A percentile compares a stretch with the other conserved stretches of the same genome.
phyloP scores from a whole-genome alignment of 1,140 invertebrate genomes.

The Drosophila pseudoananassae region DNA sequence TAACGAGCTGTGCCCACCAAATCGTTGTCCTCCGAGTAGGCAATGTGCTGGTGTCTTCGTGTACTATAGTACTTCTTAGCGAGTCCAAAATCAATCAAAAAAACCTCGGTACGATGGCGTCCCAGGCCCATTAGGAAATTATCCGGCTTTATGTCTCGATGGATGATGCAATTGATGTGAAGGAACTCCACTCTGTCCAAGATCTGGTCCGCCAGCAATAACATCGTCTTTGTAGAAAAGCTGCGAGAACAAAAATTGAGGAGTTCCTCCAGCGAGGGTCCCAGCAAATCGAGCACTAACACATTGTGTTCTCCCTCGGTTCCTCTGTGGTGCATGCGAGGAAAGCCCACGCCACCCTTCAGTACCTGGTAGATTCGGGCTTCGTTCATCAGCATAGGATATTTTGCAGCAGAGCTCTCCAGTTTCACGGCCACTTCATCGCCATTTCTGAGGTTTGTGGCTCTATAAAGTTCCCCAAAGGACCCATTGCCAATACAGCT shows the following conservation, averaged over 20 bases:
- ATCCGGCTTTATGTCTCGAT: constrained; percentile 96
- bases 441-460: constrained; percentile 94
- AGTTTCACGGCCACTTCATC: constrained; percentile 98
- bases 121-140: constrained; percentile 98
- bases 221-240: constrained; percentile 96
- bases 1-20: constrained; percentile 96
- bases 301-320: constrained; percentile 94
- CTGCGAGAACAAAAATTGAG: constrained; percentile 96
- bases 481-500: constrained; percentile 96
- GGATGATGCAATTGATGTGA: constrained; percentile 96
- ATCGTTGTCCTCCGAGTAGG: constrained; percentile 96
- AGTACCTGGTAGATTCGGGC: constrained; percentile 95
- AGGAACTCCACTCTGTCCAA: constrained; percentile 94
- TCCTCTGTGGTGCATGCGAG: constrained; percentile 93
- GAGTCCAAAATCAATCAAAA: constrained; percentile 97
- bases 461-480: constrained; percentile 97
- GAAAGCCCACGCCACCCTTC: constrained; percentile 95
- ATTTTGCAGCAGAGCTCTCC: constrained; percentile 93
- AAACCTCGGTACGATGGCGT: constrained; percentile 95
- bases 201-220: constrained; percentile 97
- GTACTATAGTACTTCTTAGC: constrained; percentile 96
- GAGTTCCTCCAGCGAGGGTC: constrained; percentile 95
- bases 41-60: constrained; percentile 91
- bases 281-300: constrained; percentile 96
- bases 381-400: constrained; percentile 96